phyloP scores from a whole-genome alignment of 2,113 vertebrate genomes.

The Rhizomys pruinosus region DNA sequence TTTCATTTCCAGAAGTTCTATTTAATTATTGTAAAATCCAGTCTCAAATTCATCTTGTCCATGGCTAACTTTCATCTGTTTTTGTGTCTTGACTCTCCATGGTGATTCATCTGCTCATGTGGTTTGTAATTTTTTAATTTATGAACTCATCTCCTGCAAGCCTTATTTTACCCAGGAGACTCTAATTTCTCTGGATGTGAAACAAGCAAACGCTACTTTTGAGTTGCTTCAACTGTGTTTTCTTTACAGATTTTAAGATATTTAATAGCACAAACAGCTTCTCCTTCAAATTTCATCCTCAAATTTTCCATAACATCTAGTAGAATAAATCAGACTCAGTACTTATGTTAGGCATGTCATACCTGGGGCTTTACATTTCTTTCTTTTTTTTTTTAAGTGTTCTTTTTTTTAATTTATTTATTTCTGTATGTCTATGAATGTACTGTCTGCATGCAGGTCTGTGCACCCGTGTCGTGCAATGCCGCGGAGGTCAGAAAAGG shows the following conservation, averaged over 20 bases:
- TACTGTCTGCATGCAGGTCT: too few species aligned
- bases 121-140: constrained; percentile 77
- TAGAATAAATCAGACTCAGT: constrained; percentile 30
- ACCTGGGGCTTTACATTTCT: constrained; percentile 54
- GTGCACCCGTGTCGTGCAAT: too few species aligned
- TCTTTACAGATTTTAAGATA: constrained; percentile 43
- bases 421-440: too few species aligned
- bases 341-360: not conserved
- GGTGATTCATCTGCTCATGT: constrained; percentile 68
- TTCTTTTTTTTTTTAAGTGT: too few species aligned
- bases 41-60: constrained; percentile 56
- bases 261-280: constrained; percentile 18
- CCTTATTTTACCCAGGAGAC: constrained; percentile 61
- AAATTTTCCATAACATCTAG: constrained; percentile 4
- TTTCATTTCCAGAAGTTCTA: constrained; percentile 53
- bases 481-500: too few species aligned
- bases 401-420: too few species aligned
- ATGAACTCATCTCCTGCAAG: constrained; percentile 63
- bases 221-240: constrained; percentile 51
- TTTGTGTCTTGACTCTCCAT: constrained; percentile 65
- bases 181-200: constrained; percentile 49
- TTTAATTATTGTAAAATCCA: constrained; percentile 51
- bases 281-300: constrained; percentile 53
- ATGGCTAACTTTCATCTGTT: constrained; percentile 64
- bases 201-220: not conserved